Base-by-base conservation (phyloP, 2,888 invertebrate species). In the Agonopterix subpropinquella region DNA sequence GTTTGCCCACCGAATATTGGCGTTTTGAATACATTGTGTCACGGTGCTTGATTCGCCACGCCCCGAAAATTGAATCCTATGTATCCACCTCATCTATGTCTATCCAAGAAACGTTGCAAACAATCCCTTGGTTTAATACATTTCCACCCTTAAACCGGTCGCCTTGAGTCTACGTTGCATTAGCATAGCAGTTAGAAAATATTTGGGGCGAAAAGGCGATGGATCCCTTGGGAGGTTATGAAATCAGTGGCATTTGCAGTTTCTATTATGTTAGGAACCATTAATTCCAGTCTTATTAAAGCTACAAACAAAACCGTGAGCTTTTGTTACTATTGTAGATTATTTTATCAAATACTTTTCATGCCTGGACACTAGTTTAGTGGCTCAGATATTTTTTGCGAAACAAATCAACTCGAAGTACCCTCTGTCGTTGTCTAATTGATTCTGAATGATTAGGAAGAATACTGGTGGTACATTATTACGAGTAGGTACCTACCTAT, bases 161-260 rank as follows among this genome's bases (percentile, higher is more conserved):
- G 0, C 0, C 18, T 67, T 70, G 57, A 59, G 71, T 62, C 49
- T 56, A 70, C 47, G 62, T 65, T 77, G 11, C 54, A 48, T 37
- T 39, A 62, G 41, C 62, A 53, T 1, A 5, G 11, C 11, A 18
- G 46, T 35, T 49, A 57, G 53, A 58, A 65, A 71, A 59, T 80
- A 82, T 85, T 84, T 81, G 66, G 85, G 86, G 85, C 82, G 78
- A 79, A 79, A 81, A 83, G 68, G 79, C 77, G 84, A 84, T 81
- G 77, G 78, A 73, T 90, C 90, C 89, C 81, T 69, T 74, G 90
- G 85, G 89, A 87, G 86, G 85, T 84, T 86, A 89, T 87, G 88
- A 89, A 91, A 89, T 90, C 91, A 90, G 88, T 92, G 91, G 91
- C 91, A 92, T 91, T 92, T 92, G 90, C 89, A 91, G 83, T 79